These are phyloP conservation scores for Hydriomena furcata DNA, from an alignment of 2,888 invertebrate species.

Conservation along the genomic window DNA sequence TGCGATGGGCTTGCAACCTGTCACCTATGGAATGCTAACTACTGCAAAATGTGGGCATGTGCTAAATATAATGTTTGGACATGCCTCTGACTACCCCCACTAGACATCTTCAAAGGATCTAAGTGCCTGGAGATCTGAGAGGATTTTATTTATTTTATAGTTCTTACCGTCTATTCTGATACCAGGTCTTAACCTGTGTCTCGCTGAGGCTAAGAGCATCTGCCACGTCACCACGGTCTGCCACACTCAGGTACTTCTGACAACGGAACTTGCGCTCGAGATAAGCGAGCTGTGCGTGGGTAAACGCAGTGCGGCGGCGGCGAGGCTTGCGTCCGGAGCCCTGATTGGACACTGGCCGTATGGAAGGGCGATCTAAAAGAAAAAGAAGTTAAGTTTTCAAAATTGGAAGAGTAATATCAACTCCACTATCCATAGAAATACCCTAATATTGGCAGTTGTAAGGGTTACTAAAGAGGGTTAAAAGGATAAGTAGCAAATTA, in stretches of 20 bases:
- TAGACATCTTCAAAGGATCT: no score
- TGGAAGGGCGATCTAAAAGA: slow-evolving; percentile 54
- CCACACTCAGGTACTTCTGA: slow-evolving; percentile 96
- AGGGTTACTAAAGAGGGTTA: no score
- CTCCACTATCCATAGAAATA: no score
- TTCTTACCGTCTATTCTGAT: slow-evolving; percentile 91
- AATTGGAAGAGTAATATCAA: slow-evolving; percentile 28
- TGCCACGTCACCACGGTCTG: slow-evolving; percentile 96
- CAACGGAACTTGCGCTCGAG: slow-evolving; percentile 96
- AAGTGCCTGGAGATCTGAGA: no score
- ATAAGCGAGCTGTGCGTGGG: slow-evolving; percentile 96
- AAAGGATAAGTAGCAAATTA: no score
- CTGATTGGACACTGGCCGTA: slow-evolving; percentile 45
- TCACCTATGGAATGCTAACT: no score
- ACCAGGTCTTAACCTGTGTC: slow-evolving; percentile 98
- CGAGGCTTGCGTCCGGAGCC: slow-evolving; percentile 89
- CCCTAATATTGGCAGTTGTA: no score
- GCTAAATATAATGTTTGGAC: no score
- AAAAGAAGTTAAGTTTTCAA: neutral
- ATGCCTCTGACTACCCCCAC: no score
- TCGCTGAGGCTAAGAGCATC: slow-evolving; percentile 94
- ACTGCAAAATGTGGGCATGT: no score
- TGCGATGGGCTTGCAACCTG: no score
- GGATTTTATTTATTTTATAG: no score
- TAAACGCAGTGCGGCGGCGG: slow-evolving; percentile 94